Conservation (phyloP, 2,797 vertebrate genomes). For the Rhinatrema bivittatum region DNA sequence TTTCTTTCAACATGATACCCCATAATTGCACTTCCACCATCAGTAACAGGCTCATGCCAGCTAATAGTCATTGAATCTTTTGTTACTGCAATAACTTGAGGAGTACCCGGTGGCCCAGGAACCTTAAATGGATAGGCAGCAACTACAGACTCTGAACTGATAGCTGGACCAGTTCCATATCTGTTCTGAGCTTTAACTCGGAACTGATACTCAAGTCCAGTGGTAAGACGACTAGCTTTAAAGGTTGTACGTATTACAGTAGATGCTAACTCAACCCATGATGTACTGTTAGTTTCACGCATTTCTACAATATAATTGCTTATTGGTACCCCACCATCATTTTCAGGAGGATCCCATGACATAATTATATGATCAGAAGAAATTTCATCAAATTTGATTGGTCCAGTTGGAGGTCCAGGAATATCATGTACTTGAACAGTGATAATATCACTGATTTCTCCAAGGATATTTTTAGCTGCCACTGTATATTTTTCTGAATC, state of each 20-base stretch:
- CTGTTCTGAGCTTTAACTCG: constrained; percentile 95
- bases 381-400: constrained; percentile 87
- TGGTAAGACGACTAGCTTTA: constrained; percentile 84
- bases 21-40: constrained; percentile 91
- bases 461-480: constrained; percentile 87
- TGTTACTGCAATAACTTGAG: constrained; percentile 80
- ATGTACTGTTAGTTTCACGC: constrained; percentile 83
- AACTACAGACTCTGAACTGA: constrained; percentile 78
- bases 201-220: constrained; percentile 91
- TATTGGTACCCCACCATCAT: constrained; percentile 94
- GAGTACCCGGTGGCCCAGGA: constrained; percentile 95
- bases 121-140: constrained; percentile 93
- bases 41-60: constrained; percentile 91
- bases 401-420: constrained; percentile 91
- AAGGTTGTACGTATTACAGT: constrained; percentile 87
- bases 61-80: constrained; percentile 92
- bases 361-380: constrained; percentile 81
- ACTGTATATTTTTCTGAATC: constrained; percentile 83
- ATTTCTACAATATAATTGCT: constrained; percentile 91
- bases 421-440: constrained; percentile 89
- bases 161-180: constrained; percentile 84
- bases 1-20: constrained; percentile 96
- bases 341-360: constrained; percentile 89
- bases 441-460: constrained; percentile 83
- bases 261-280: constrained; percentile 83